Evolutionary conservation across 2,113 vertebrate genomes (phyloP), one percentile per base, ranked within the genome.

Genomic region (Xenopus borealis): DNA sequence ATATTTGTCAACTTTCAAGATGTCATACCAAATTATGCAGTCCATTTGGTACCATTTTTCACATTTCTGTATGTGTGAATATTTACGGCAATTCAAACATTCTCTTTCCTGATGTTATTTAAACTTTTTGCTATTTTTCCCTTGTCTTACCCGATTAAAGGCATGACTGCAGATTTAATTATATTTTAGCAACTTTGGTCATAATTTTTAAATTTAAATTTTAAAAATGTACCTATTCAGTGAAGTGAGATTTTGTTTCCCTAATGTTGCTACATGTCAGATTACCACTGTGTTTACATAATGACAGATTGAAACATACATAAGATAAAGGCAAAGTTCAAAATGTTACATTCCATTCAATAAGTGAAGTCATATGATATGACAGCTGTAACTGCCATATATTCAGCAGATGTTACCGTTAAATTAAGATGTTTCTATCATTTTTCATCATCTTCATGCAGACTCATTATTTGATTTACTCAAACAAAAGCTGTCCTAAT

Each of bases 371-470:
- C 65, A 75, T 66, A 59, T 75, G 65, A 75, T 61, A 19, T 23
- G 64, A 67, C 44, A 68, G 68, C 61, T n/a, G n/a, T 50, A 75
- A 52, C 68, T 44, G 9, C 63, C 33, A 30, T n/a, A 7, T 46
- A 45, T 75, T 62, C n/a, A 62, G 20, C 72, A 68, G 65, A 61
- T 75, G 72, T 68, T 75, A 68, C 40, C 44, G 62, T 76, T 76
- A 33, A 45, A 9, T 27, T 76, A 69, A 69, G 46, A 62, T 76
- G 57, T 63, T 59, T 62, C 58, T 69, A 52, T 75, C 53, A 23
- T n/a, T 75, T 69, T 62, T 53, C 55, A 27, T 75, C 12, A 12
- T 57, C 46, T 69, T 53, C 8, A 62, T 33, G 14, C 53, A 68
- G 27, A 68, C 18, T 23, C 33, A 2, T 75, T 46, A 47, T 69